Evolutionary conservation across 2,113 vertebrate species (phyloP).

Genomic region (Cebidichthys violaceus): DNA sequence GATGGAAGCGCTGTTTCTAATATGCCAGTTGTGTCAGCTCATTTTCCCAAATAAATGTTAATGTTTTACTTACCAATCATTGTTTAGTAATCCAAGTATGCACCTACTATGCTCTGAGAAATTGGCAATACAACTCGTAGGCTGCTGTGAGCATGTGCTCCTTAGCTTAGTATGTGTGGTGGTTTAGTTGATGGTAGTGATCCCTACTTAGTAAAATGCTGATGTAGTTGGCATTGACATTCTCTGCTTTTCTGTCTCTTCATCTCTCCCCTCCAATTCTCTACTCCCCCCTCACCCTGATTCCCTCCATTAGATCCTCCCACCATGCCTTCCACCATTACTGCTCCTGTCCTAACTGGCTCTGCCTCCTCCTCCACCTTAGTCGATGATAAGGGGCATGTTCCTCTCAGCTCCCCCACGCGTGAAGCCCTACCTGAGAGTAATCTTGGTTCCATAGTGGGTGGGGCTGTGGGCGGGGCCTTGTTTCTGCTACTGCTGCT

Average conservation of each 20-base stretch:
- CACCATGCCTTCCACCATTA: slow-evolving; percentile 94
- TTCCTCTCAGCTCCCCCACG: slow-evolving; percentile 90
- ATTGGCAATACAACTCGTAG: slow-evolving; percentile 24
- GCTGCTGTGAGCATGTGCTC: slow-evolving; percentile 37
- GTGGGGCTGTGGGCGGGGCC: slow-evolving; percentile 94
- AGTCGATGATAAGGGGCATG: slow-evolving; percentile 86
- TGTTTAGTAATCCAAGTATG: background rate
- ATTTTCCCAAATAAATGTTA: background rate
- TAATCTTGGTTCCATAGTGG: slow-evolving; percentile 92
- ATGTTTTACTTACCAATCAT: background rate
- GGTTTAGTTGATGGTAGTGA: slow-evolving; percentile 70
- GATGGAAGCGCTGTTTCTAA: background rate
- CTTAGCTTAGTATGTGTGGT: slow-evolving; percentile 45
- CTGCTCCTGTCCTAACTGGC: slow-evolving; percentile 90
- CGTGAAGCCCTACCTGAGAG: slow-evolving; percentile 92
- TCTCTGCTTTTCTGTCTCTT: slow-evolving; percentile 94
- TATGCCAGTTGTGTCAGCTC: background rate
- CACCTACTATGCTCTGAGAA: background rate
- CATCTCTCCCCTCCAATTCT: slow-evolving; percentile 86
- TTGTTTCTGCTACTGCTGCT: slow-evolving; percentile 93
- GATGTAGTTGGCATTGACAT: slow-evolving; percentile 93
- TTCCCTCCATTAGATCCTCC: slow-evolving; percentile 98
- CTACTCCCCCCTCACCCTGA: slow-evolving; percentile 82
- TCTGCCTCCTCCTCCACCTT: slow-evolving; percentile 91
- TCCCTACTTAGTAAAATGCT: slow-evolving; percentile 83